phyloP scores from a whole-genome alignment of 2,888 invertebrate genomes.

The Barypeithes pellucidus region DNA sequence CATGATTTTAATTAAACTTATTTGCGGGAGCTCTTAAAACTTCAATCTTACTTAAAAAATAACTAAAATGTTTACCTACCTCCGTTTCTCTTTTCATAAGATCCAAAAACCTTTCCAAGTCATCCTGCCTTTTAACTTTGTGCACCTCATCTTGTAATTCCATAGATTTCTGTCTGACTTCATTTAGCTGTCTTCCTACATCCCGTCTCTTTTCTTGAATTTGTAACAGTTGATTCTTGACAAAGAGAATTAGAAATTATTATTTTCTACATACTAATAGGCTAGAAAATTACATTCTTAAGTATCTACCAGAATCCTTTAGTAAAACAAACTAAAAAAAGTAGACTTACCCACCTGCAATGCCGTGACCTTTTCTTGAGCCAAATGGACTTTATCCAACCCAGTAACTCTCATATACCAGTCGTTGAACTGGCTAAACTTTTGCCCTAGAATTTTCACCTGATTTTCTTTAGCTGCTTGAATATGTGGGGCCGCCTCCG shows the following conservation, averaged over 20 bases:
- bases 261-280: not conserved
- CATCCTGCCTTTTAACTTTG: conserved; percentile 82
- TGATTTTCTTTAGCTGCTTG: conserved; percentile 59
- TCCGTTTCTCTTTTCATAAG: conserved; percentile 81
- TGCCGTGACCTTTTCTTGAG: conserved; percentile 82
- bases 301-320: too few species aligned
- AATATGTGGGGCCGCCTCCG: conserved; percentile 60
- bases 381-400: conserved; percentile 82
- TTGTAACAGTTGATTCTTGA: conserved; percentile 76
- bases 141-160: conserved; percentile 84
- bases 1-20: too few species aligned
- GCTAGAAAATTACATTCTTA: too few species aligned
- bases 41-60: too few species aligned
- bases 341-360: conserved; percentile 73
- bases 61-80: conserved; percentile 64
- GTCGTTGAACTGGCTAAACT: conserved; percentile 72
- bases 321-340: not conserved
- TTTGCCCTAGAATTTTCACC: conserved; percentile 66
- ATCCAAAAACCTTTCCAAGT: conserved; percentile 79
- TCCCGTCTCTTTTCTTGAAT: conserved; percentile 80
- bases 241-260: conserved; percentile 31
- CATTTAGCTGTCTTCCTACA: conserved; percentile 75
- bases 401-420: conserved; percentile 85
- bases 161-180: conserved; percentile 78
- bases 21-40: too few species aligned